phyloP scores from a whole-genome alignment of 2,113 vertebrate genomes.

The Oreochromis spilurus region DNA sequence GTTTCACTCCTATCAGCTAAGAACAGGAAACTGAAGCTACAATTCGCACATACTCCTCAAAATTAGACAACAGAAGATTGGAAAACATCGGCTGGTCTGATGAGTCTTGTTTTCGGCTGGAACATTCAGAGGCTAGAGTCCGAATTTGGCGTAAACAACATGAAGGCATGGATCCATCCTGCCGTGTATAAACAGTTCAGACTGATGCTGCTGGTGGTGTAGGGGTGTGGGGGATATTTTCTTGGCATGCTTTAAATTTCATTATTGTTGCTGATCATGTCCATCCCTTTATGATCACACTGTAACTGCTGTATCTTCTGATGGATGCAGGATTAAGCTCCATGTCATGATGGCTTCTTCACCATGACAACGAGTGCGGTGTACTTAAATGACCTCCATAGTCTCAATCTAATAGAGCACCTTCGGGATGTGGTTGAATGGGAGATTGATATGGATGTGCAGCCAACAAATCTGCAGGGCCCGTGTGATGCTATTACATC shows the following conservation, averaged over 20 bases:
- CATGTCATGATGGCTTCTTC: neutral
- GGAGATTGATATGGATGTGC: neutral
- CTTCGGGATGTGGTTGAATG: neutral
- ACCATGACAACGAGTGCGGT: neutral
- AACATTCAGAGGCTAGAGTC: neutral
- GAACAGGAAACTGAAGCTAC: neutral
- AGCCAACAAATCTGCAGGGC: neutral
- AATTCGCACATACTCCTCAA: neutral
- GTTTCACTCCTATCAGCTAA: neutral
- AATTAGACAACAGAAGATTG: neutral
- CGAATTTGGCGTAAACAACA: neutral
- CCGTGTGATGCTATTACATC: neutral
- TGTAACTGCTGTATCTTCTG: neutral
- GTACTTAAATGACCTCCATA: neutral
- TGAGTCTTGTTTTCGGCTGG: neutral
- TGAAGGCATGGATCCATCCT: neutral
- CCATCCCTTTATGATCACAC: neutral
- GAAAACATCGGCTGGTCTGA: neutral
- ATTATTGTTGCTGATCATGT: neutral
- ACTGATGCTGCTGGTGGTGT: neutral
- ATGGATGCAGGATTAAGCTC: neutral
- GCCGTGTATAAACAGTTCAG: neutral
- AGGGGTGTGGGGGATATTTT: neutral
- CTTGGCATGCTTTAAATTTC: neutral
- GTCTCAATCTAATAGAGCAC: neutral